Percentiles rank a stretch among this genome's conserved stretches.
These are phyloP conservation scores for Diuraphis noxia DNA, from an alignment of 1,140 invertebrate genomes.

Conservation along the genomic window DNA sequence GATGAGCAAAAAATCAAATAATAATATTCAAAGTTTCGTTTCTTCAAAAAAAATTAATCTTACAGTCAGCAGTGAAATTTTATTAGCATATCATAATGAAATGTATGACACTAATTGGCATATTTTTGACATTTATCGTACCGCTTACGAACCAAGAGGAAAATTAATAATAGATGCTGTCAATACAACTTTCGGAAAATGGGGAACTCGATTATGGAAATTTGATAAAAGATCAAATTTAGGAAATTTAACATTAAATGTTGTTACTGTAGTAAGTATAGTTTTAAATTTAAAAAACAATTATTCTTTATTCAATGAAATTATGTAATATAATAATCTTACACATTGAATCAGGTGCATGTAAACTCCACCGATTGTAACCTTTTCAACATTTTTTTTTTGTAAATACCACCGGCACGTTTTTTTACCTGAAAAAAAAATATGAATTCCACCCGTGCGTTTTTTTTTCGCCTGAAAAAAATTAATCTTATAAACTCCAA, in stretches of 20 bases:
- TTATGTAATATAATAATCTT: not conserved
- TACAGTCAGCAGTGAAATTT: not conserved
- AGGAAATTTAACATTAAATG: constrained; percentile 16
- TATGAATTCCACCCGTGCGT: too few species aligned
- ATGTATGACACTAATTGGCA: not conserved
- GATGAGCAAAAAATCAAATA: not conserved
- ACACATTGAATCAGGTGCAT: not conserved
- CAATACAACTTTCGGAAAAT: constrained; percentile 11
- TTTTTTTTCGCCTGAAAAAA: too few species aligned
- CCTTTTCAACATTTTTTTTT: too few species aligned
- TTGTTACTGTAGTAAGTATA: constrained; percentile 1
- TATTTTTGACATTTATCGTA: constrained; percentile 35
- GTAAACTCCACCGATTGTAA: too few species aligned
- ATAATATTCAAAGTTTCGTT: constrained; percentile 4
- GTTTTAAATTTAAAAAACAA: not conserved
- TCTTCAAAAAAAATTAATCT: constrained; percentile 8
- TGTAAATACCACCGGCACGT: too few species aligned
- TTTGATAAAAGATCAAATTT: constrained; percentile 39
- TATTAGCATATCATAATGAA: not conserved
- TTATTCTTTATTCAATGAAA: not conserved
- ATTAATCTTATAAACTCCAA: too few species aligned
- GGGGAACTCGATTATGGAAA: constrained; percentile 38
- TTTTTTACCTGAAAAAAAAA: too few species aligned
- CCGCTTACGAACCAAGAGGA: constrained; percentile 37
- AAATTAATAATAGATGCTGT: constrained; percentile 8